A percentile compares a stretch with the other conserved stretches of the same genome.
These are phyloP conservation scores for Serranus cabrilla DNA, from an alignment of 2,797 vertebrate species.

Conservation along the genomic window DNA sequence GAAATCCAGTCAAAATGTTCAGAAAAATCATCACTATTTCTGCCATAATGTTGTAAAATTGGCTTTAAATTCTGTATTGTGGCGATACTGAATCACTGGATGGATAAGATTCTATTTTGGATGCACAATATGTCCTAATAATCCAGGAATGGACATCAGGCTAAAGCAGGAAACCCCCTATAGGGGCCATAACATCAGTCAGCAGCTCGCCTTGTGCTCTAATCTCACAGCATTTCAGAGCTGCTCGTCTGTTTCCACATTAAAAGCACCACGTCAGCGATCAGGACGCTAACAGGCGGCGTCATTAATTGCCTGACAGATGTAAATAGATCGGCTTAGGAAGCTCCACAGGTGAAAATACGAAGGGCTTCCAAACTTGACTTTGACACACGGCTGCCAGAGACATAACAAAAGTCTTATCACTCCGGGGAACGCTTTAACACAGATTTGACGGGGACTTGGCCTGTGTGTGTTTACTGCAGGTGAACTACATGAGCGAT, in stretches of 20 bases:
- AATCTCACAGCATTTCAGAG: conserved; percentile 23
- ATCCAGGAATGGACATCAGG: conserved; percentile 44
- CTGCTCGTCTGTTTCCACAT: conserved; percentile 35
- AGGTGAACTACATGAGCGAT: conserved; percentile 50
- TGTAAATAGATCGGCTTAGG: conserved; percentile 43
- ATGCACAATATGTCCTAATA: conserved; percentile 12
- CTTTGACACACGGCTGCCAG: conserved; percentile 38
- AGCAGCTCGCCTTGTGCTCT: conserved; percentile 44
- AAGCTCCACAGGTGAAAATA: conserved; percentile 40
- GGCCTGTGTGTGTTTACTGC: conserved; percentile 2
- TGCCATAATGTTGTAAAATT: not conserved
- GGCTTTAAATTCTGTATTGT: not conserved
- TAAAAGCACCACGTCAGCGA: conserved; percentile 36
- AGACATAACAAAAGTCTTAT: conserved; percentile 72
- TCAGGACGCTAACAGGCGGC: conserved; percentile 28
- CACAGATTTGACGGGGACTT: conserved; percentile 44
- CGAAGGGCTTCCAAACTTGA: conserved; percentile 35
- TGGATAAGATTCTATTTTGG: conserved; percentile 35
- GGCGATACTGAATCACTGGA: not conserved
- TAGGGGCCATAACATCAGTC: conserved; percentile 52
- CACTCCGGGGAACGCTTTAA: conserved; percentile 47
- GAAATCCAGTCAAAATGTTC: not conserved
- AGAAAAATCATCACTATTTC: not conserved
- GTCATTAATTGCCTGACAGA: conserved; percentile 23
- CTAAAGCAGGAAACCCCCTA: conserved; percentile 54